Conservation (phyloP, 2,888 invertebrate genomes). For the Petrophora chlorosata region DNA sequence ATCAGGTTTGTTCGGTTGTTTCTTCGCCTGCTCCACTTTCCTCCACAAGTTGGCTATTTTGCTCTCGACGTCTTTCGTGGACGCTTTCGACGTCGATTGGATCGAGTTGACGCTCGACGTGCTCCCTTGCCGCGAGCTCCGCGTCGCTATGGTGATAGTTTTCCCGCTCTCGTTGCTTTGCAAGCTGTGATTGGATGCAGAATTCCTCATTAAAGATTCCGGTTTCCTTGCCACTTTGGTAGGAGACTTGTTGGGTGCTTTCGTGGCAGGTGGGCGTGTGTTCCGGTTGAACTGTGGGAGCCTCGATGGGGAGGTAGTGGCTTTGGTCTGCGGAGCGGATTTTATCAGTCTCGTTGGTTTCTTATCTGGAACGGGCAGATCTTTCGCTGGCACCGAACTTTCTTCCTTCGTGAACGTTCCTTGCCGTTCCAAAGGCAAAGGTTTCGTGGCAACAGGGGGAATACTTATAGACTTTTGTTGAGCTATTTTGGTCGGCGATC, state of each 20-base stretch:
- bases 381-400: constrained; percentile 66
- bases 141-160: constrained; percentile 67
- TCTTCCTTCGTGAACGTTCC: constrained; percentile 97
- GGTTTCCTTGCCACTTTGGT: constrained; percentile 49
- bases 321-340: constrained; percentile 58
- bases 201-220: constrained; percentile 71
- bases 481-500: constrained; percentile 58
- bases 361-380: constrained; percentile 64
- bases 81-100: constrained; percentile 70
- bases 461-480: constrained; percentile 53
- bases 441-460: constrained; percentile 59
- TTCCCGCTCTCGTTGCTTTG: constrained; percentile 80
- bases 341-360: constrained; percentile 49
- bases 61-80: constrained; percentile 87
- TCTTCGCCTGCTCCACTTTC: constrained; percentile 88
- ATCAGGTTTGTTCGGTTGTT: constrained; percentile 82
- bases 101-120: constrained; percentile 85
- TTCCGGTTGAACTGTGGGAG: constrained; percentile 64
- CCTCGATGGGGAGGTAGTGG: constrained; percentile 74
- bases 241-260: constrained; percentile 50
- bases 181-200: constrained; percentile 82
- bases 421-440: constrained; percentile 88
- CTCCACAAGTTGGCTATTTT: constrained; percentile 93
- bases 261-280: constrained; percentile 54
- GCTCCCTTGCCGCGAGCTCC: constrained; percentile 68